Evolutionary conservation across 2,888 invertebrate genomes (phyloP).

Genomic region (Cabera pusaria): DNA sequence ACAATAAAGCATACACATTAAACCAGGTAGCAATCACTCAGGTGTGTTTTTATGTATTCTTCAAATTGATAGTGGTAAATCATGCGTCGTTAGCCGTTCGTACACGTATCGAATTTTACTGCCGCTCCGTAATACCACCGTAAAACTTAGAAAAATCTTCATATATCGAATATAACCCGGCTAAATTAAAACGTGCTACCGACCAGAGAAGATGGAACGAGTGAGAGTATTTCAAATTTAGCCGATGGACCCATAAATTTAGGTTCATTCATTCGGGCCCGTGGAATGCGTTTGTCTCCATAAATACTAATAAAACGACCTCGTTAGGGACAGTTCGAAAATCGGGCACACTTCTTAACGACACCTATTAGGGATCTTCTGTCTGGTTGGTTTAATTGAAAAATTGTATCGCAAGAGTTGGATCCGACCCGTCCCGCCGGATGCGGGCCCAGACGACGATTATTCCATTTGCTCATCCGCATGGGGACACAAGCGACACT

Average conservation of each 20-base stretch:
- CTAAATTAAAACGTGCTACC: no score
- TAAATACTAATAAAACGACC: slow-evolving; percentile 81
- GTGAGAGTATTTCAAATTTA: no score
- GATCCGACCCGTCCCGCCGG: slow-evolving; percentile 79
- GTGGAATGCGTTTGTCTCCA: slow-evolving; percentile 40
- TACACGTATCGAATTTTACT: slow-evolving; percentile 76
- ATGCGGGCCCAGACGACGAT: slow-evolving; percentile 83
- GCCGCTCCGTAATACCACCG: slow-evolving; percentile 65
- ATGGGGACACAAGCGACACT: no score
- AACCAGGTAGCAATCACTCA: slow-evolving; percentile 59
- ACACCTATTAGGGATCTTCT: slow-evolving; percentile 82
- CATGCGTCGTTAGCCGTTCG: slow-evolving; percentile 69
- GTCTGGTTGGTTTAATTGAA: slow-evolving; percentile 83
- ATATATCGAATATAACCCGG: slow-evolving; percentile 49
- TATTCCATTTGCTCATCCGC: slow-evolving; percentile 83
- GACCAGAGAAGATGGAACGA: slow-evolving; percentile 41
- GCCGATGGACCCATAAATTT: slow-evolving; percentile 62
- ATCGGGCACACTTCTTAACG: slow-evolving; percentile 83
- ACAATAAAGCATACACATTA: slow-evolving; percentile 55
- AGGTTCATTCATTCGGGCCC: slow-evolving; percentile 63
- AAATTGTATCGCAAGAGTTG: slow-evolving; percentile 82
- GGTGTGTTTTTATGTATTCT: slow-evolving; percentile 70
- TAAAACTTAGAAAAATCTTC: slow-evolving; percentile 78
- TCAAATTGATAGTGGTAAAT: slow-evolving; percentile 77
- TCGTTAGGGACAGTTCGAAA: slow-evolving; percentile 80